Conservation (phyloP, 2,888 invertebrate species). For the Andrena minutula region DNA sequence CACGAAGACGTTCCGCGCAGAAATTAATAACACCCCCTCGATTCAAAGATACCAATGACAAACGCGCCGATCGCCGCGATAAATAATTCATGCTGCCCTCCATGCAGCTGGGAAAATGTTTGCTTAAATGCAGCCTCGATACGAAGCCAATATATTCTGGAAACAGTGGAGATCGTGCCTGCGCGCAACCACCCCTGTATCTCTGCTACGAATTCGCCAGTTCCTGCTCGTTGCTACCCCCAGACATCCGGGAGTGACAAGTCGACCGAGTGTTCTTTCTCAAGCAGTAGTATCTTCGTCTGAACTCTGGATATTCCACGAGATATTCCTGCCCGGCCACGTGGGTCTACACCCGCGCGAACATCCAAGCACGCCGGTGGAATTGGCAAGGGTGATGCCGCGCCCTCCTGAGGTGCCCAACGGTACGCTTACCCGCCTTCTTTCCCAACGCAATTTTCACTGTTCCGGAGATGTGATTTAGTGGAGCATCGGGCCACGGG, state of each 20-base stretch:
- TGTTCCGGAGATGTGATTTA: constrained; percentile 70
- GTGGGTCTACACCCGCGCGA: not conserved
- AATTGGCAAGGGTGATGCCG: constrained; percentile 60
- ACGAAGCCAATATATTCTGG: constrained; percentile 8
- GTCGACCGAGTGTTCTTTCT: constrained; percentile 19
- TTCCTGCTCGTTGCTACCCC: constrained; percentile 5
- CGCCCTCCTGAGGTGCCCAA: constrained; percentile 55
- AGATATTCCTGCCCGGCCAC: constrained; percentile 26
- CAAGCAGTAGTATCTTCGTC: not conserved
- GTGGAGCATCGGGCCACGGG: constrained; percentile 52
- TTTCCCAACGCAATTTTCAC: constrained; percentile 73
- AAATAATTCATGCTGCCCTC: constrained; percentile 25
- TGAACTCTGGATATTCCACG: constrained; percentile 23
- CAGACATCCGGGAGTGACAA: constrained; percentile 8
- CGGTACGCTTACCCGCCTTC: constrained; percentile 61
- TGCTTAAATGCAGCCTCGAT: constrained; percentile 15
- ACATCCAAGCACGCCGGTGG: constrained; percentile 9
- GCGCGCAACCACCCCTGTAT: not conserved
- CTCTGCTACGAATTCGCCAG: not conserved
- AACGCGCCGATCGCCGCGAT: constrained; percentile 3
- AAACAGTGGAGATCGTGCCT: not conserved
- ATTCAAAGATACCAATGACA: constrained; percentile 21
- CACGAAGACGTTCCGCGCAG: not conserved
- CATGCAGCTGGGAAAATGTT: constrained; percentile 15
- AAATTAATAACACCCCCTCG: constrained; percentile 16